Evolutionary conservation across 2,888 invertebrate genomes (phyloP).

Genomic region (Empis livida): DNA sequence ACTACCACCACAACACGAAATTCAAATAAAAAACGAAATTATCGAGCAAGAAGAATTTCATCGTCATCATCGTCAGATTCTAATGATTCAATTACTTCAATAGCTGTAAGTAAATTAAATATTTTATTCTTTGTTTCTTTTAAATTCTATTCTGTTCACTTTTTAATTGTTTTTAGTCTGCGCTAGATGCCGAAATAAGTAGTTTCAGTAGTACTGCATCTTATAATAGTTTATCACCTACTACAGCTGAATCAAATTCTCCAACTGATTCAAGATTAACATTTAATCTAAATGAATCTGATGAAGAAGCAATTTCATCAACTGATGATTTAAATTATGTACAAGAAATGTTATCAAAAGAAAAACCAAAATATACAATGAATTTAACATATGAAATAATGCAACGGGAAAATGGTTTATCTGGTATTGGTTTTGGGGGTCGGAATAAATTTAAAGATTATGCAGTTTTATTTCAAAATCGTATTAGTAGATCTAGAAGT

Average conservation of each 20-base stretch:
- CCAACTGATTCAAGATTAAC: slow-evolving; percentile 5
- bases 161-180: background rate
- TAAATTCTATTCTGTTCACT: background rate
- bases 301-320: background rate
- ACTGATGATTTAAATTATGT: slow-evolving; percentile 10
- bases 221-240: no score
- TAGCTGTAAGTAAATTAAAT: background rate
- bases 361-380: slow-evolving; percentile 26
- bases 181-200: no score
- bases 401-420: slow-evolving; percentile 25
- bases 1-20: background rate
- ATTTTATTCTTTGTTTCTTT: no score
- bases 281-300: slow-evolving; percentile 9
- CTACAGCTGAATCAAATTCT: background rate
- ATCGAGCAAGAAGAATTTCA: background rate
- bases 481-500: slow-evolving; percentile 70
- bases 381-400: slow-evolving; percentile 21
- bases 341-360: slow-evolving; percentile 20
- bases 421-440: slow-evolving; percentile 10
- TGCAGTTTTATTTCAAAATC: slow-evolving; percentile 42
- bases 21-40: background rate
- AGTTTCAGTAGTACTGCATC: background rate
- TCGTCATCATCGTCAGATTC: background rate
- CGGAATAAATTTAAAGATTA: slow-evolving; percentile 14
- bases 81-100: background rate